Percentiles rank a stretch among this genome's conserved stretches.
Conservation (phyloP, 2,797 vertebrate genomes). For the Enteromius fasciolatus region DNA sequence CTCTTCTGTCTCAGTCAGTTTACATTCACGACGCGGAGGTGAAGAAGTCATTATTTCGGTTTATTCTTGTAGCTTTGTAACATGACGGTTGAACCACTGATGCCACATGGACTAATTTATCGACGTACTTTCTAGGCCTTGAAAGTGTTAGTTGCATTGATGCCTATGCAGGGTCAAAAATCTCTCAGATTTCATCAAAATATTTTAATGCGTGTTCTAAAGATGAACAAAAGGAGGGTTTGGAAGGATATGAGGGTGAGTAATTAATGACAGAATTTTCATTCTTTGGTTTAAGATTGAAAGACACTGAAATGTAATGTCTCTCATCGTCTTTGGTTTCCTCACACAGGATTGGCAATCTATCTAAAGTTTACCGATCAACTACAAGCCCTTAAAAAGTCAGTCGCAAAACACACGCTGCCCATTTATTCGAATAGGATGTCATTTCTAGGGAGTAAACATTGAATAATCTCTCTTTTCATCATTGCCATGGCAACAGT, state of each 20-base stretch:
- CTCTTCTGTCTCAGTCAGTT: no score
- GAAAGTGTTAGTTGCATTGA: no score
- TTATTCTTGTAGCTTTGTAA: neutral
- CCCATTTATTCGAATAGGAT: slow-evolving; percentile 53
- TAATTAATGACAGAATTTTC: neutral
- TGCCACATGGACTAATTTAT: neutral
- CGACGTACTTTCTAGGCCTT: neutral
- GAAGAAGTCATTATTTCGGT: no score
- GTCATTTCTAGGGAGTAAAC: slow-evolving; percentile 57
- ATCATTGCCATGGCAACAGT: slow-evolving; percentile 64
- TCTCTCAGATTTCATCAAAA: neutral
- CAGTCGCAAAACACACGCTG: slow-evolving; percentile 36
- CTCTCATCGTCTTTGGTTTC: slow-evolving; percentile 26
- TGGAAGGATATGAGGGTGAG: neutral
- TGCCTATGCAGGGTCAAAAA: neutral
- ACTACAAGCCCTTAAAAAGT: slow-evolving; percentile 32
- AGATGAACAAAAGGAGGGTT: slow-evolving; percentile 3
- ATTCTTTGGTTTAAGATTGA: neutral
- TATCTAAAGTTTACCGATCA: slow-evolving; percentile 47
- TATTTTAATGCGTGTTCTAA: neutral
- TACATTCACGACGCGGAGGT: no score
- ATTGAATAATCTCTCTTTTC: slow-evolving; percentile 61
- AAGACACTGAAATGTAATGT: slow-evolving; percentile 18
- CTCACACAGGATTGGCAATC: slow-evolving; percentile 30
- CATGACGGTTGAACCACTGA: neutral